Conservation (phyloP, 2,797 vertebrate genomes). For the Syngnathus rostellatus region DNA sequence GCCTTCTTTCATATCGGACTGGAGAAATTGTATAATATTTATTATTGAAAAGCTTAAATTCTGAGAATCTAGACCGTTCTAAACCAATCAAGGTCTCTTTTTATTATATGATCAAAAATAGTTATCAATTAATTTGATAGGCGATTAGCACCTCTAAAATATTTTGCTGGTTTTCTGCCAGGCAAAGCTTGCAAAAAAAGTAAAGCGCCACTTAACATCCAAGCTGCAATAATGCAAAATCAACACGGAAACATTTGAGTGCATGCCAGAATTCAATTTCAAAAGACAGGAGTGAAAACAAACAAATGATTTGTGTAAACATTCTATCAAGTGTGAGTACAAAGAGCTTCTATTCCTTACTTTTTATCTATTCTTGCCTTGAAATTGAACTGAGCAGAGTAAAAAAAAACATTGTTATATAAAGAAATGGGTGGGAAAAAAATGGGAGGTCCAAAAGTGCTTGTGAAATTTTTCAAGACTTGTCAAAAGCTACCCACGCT, state of each 20-base stretch:
- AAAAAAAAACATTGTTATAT: slow-evolving; percentile 45
- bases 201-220: slow-evolving; percentile 20
- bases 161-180: slow-evolving; percentile 3
- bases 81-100: too few species aligned
- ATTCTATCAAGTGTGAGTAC: slow-evolving; percentile 17
- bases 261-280: slow-evolving; percentile 9
- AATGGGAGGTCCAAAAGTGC: slow-evolving; percentile 36
- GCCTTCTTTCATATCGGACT: too few species aligned
- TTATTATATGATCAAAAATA: too few species aligned
- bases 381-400: slow-evolving; percentile 43
- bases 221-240: slow-evolving; percentile 29
- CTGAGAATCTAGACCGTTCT: too few species aligned
- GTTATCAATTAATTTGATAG: too few species aligned
- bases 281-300: slow-evolving; percentile 9
- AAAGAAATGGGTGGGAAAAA: slow-evolving; percentile 42
- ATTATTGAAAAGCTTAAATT: too few species aligned
- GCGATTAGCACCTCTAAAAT: too few species aligned
- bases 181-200: slow-evolving; percentile 5
- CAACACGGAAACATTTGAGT: slow-evolving; percentile 41
- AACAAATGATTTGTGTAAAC: slow-evolving; percentile 25
- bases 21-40: too few species aligned
- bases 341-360: slow-evolving; percentile 24
- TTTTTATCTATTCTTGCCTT: slow-evolving; percentile 47
- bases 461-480: slow-evolving; percentile 64
- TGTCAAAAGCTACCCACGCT: slow-evolving; percentile 50